Base-by-base conservation (phyloP, 37 sponge, comb jelly and placozoan genomes). In the Cliona cf. orientalis region DNA sequence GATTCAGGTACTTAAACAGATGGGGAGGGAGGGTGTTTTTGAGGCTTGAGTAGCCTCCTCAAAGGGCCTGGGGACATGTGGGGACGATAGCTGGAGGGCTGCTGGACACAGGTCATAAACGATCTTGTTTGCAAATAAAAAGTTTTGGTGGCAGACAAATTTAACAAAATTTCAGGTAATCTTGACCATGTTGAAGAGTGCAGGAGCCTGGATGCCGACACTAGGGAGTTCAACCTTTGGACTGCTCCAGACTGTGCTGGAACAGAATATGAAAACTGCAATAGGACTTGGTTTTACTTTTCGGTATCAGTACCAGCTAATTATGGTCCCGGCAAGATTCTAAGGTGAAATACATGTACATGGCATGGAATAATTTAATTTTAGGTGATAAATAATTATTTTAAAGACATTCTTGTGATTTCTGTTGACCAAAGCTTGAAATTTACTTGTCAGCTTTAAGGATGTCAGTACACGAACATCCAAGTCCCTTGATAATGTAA, bases 231-330 rank as follows among this genome's bases (percentile, higher is more conserved):
- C 74, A 86, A 93, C 40, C 78, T 98, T 28, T 98, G 97, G 94
- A 93, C 92, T 25, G 78, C 92, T 3, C 92, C 94, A 31, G 99
- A 98, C 57, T 93, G 97, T 85, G 97, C 95, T 34, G 95, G 90
- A 1, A 91, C 95, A 38, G 58, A 58, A 17, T 91, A 61, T 78
- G 86, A 93, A 66, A 96, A 89, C 42, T 78, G 80, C 2, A 91
- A 93, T 88, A 82, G 89, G 34, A 66, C 90, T 0, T 97, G 95
- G 97, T 97, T 91, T 60, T 91, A 94, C 86, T 97, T 93, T 57
- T 84, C 69, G 65, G 84, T 90, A 7, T 35, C 75, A 35, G 73
- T 64, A 0, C 86, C 71, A 3, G 62, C 68, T 0, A 72, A 76
- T 40, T 75, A 38, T n/a, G n/a, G n/a, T n/a, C n/a, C 44, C 7